phyloP scores from a whole-genome alignment of 1,140 invertebrate genomes.

The Heliconius melpomene region DNA sequence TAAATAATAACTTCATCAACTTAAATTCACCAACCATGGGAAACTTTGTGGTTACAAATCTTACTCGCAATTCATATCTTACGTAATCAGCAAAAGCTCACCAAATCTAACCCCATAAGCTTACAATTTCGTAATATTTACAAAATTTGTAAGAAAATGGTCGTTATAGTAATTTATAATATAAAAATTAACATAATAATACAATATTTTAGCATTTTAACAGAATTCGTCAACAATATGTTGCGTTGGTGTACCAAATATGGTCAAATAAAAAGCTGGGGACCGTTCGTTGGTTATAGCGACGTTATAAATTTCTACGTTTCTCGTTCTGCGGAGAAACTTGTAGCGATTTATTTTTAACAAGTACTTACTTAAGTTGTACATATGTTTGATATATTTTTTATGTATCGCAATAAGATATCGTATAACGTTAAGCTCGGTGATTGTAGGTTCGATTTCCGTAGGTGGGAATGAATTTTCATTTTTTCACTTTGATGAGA shows the following conservation, averaged over 20 bases:
- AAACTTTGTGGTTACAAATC: neutral
- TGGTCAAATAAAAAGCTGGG: slow-evolving; percentile 18
- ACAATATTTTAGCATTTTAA: neutral
- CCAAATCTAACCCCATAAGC: neutral
- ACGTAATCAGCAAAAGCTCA: neutral
- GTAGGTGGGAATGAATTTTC: too few species aligned
- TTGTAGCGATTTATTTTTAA: slow-evolving; percentile 8
- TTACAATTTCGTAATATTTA: slow-evolving; percentile 11
- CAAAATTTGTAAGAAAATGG: neutral
- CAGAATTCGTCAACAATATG: neutral
- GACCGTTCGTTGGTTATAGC: neutral
- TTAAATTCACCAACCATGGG: too few species aligned
- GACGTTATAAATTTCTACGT: neutral
- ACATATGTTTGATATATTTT: too few species aligned
- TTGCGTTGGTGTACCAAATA: slow-evolving; percentile 29
- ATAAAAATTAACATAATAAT: slow-evolving; percentile 18
- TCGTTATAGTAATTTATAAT: neutral
- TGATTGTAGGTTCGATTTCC: too few species aligned
- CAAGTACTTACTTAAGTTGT: neutral
- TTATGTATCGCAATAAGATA: too few species aligned
- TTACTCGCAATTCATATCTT: neutral
- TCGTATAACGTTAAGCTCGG: too few species aligned
- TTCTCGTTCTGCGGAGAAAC: slow-evolving; percentile 12
- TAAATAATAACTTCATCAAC: too few species aligned
- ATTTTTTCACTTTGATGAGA: too few species aligned